A percentile compares a stretch with the other conserved stretches of the same genome.
Evolutionary conservation across 35 echinoderm and acorn worm genomes (phyloP).

Genomic region (Ophiothrix spiculata): DNA sequence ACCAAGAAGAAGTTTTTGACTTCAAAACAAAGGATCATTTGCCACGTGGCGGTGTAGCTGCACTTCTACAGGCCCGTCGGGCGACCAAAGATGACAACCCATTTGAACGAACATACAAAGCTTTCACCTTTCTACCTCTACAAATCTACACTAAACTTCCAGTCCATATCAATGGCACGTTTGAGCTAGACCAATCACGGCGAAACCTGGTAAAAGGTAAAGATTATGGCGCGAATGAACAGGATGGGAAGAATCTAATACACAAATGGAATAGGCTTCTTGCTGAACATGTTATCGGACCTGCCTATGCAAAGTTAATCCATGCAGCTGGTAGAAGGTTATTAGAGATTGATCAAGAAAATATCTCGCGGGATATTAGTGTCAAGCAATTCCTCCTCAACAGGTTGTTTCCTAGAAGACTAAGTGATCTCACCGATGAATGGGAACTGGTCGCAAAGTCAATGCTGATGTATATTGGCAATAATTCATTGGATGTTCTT

Average conservation of each 20-base stretch:
- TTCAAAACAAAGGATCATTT: constrained; percentile 9
- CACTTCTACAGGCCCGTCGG: neutral
- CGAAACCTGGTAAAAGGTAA: constrained; percentile 22
- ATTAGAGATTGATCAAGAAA: neutral
- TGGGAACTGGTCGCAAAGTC: constrained; percentile 14
- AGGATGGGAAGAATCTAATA: neutral
- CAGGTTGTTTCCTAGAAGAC: constrained; percentile 8
- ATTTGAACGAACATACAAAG: constrained; percentile 12
- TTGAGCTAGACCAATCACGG: constrained; percentile 42
- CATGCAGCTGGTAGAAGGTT: neutral
- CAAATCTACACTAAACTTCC: constrained; percentile 57
- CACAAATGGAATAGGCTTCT: constrained; percentile 52
- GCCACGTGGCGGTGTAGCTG: constrained; percentile 49
- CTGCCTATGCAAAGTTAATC: constrained; percentile 35
- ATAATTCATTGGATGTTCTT: constrained; percentile 12
- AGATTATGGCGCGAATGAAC: neutral
- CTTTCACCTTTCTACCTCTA: constrained; percentile 58
- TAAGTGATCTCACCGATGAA: neutral
- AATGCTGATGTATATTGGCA: constrained; percentile 7
- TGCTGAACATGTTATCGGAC: constrained; percentile 28
- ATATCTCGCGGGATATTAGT: neutral
- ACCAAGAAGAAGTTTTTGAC: neutral
- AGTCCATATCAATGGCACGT: constrained; percentile 59
- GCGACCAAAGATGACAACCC: neutral
- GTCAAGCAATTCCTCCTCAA: neutral